These are phyloP conservation scores for Eubucco bourcierii DNA, from an alignment of 2,113 vertebrate species.

Conservation along the genomic window DNA sequence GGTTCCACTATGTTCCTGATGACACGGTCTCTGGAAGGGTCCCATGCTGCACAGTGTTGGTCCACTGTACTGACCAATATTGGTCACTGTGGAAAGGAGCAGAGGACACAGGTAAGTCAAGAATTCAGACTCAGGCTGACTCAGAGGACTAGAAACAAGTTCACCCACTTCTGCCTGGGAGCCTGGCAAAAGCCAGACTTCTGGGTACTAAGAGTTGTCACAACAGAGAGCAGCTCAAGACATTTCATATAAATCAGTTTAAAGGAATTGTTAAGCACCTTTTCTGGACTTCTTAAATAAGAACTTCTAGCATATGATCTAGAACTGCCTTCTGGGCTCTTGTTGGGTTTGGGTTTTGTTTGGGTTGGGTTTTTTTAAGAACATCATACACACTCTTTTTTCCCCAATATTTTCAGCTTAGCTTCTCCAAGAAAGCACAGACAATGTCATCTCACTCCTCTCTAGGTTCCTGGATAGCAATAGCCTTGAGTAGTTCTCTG, in stretches of 20 bases:
- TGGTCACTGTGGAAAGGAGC: neutral
- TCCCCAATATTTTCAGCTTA: neutral
- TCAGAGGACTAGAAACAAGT: neutral
- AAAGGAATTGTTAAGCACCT: neutral
- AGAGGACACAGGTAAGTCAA: neutral
- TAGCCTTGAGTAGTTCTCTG: constrained; percentile 22
- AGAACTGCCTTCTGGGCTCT: neutral
- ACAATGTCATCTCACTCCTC: neutral
- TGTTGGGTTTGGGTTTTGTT: too few species aligned
- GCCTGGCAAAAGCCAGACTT: neutral
- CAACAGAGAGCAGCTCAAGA: neutral
- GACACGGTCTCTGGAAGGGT: neutral
- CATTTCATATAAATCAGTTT: neutral
- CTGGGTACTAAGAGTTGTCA: neutral
- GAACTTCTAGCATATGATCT: neutral
- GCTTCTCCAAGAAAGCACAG: neutral
- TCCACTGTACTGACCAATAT: neutral
- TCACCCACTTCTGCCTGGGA: neutral
- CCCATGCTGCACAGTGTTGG: neutral
- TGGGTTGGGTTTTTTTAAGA: neutral
- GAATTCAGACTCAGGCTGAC: neutral
- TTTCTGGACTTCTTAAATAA: neutral
- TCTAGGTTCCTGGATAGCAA: constrained; percentile 49
- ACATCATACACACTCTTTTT: neutral
- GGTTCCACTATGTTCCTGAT: neutral